Evolutionary conservation across 1,140 invertebrate genomes (phyloP), one percentile per base, ranked within the genome.

Genomic region (Drosophila suzukii): DNA sequence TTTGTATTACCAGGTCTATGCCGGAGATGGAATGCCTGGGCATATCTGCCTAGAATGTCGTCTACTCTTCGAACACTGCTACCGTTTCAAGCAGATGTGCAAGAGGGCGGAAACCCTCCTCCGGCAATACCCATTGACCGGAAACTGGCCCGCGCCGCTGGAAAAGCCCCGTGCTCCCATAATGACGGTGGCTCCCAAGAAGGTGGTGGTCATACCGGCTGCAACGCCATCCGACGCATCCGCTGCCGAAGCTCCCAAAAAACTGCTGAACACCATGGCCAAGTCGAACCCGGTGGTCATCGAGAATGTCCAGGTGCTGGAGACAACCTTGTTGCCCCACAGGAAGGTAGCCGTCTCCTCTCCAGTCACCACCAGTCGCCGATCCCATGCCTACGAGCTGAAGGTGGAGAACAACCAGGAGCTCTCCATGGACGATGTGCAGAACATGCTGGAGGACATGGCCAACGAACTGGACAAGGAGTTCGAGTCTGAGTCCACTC

Each of bases 51-150:
- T 92, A 13, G 93, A 93, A 46, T 96, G 96, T 70, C 94, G 94
- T 4, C 93, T 94, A 77, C 95, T 95, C 50, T 94, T 96, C 75
- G 94, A 95, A 61, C 92, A 95, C 71, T 95, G 94, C 12, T 96
- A 96, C 91, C 95, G 94, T 58, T 96, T 96, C 74, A 96, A 96
- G 77, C 93, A 94, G 56, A 95, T 96, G 81, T 96, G 95, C 66
- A 95, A 95, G 73, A 94, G 94, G 86, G 95, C 95, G 0, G 96
- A 96, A 86, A 95, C 95, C 73, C 93, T 94, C 0, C 89, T 96
- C 2, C 93, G 95, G 38, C 94, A 95, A 39, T 96, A 94, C 88
- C 93, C 96, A 30, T 92, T 95, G 30, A 95, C 94, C 49, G 95
- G 95, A 17, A 93, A 94, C n/a, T 86, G 95, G 67, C 93, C 94